A percentile compares a stretch with the other conserved stretches of the same genome.
phyloP scores from a whole-genome alignment of 2,888 invertebrate species.

The Julus scanicus region DNA sequence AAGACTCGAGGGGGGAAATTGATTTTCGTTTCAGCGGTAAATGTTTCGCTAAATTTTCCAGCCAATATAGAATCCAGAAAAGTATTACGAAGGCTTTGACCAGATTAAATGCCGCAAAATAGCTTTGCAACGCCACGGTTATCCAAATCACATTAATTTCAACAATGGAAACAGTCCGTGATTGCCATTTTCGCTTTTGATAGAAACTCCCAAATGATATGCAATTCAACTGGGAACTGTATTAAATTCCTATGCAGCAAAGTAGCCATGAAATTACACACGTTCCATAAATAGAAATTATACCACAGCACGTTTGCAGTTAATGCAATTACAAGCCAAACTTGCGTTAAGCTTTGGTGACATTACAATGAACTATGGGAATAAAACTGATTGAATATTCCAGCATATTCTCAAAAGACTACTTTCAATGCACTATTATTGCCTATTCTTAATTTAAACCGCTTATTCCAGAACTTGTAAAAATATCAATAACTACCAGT shows the following conservation, averaged over 20 bases:
- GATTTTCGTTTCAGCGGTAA: neutral
- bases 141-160: slow-evolving; percentile 4
- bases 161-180: neutral
- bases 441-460: too few species aligned
- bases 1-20: neutral
- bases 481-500: too few species aligned
- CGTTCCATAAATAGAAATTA: neutral
- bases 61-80: neutral
- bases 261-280: neutral
- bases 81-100: neutral
- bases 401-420: too few species aligned
- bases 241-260: neutral
- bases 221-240: neutral
- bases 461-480: too few species aligned
- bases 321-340: neutral
- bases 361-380: too few species aligned
- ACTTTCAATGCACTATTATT: too few species aligned
- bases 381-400: too few species aligned
- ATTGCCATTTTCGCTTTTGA: slow-evolving; percentile 14
- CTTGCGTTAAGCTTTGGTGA: neutral
- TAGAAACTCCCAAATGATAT: neutral
- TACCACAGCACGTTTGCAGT: neutral
- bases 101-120: neutral
- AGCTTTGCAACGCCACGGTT: neutral
- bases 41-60: neutral